Conservation (phyloP, 2,797 vertebrate species). For the Leucoraja ocellata region DNA sequence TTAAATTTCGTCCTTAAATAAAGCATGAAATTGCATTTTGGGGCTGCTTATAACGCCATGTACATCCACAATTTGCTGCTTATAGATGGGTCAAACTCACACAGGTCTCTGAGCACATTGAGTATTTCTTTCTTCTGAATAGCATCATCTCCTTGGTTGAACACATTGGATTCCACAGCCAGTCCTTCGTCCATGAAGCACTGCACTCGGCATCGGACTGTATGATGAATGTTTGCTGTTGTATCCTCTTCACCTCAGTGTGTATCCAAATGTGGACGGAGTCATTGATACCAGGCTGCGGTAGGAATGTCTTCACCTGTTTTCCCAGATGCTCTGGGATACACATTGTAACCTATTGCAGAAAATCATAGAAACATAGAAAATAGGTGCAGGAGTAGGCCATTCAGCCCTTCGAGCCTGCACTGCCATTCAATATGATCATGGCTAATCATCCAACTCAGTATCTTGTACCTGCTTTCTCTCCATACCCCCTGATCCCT, state of each 20-base stretch:
- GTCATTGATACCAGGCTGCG: background rate
- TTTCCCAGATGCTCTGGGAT: background rate
- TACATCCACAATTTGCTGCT: background rate
- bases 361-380: background rate
- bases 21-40: slow-evolving; percentile 18
- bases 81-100: too few species aligned
- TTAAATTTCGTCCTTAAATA: too few species aligned
- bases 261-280: background rate
- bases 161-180: background rate
- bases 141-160: background rate
- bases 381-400: too few species aligned
- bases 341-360: background rate
- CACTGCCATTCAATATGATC: too few species aligned
- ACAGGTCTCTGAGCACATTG: background rate
- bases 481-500: too few species aligned
- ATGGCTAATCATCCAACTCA: too few species aligned
- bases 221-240: background rate
- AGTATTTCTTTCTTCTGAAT: background rate
- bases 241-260: background rate
- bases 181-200: background rate
- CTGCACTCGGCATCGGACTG: background rate
- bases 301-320: too few species aligned
- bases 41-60: background rate
- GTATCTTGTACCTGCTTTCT: too few species aligned
- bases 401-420: too few species aligned